These are phyloP conservation scores for Hermaeophaga mercurialis DNA, from an alignment of 2,888 invertebrate species.

Conservation along the genomic window DNA sequence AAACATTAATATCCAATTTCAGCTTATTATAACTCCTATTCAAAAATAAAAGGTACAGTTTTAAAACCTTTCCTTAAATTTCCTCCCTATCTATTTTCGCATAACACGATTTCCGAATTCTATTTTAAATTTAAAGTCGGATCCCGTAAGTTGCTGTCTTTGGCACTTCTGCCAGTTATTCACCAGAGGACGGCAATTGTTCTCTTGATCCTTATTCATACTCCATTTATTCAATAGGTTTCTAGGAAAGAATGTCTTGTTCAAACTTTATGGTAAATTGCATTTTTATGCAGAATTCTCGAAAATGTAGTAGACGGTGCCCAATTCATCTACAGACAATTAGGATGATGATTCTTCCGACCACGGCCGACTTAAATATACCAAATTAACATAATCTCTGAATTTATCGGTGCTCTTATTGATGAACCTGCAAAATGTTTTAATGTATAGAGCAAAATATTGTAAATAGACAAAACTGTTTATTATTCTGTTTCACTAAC, in stretches of 20 bases:
- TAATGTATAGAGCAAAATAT: too few relatives aligned
- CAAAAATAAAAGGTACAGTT: too few relatives aligned
- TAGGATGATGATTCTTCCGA: slow-evolving; percentile 13
- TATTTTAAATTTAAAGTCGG: slow-evolving; percentile 18
- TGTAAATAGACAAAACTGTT: too few relatives aligned
- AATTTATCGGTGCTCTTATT: slow-evolving; percentile 9
- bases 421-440: too few relatives aligned
- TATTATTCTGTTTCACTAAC: too few relatives aligned
- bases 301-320: slow-evolving; percentile 12
- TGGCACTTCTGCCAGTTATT: slow-evolving; percentile 22
- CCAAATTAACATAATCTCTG: slow-evolving; percentile 1
- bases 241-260: slow-evolving; percentile 15
- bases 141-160: slow-evolving; percentile 20
- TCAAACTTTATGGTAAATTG: slow-evolving; percentile 28
- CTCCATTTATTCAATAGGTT: slow-evolving; percentile 17
- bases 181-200: slow-evolving; percentile 18
- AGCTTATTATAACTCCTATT: too few relatives aligned
- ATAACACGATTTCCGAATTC: slow-evolving; percentile 7
- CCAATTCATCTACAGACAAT: slow-evolving; percentile 11
- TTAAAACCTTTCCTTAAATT: too few relatives aligned
- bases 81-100: too few relatives aligned
- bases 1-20: too few relatives aligned
- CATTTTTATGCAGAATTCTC: slow-evolving; percentile 27
- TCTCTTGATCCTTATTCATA: slow-evolving; percentile 27
- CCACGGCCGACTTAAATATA: not conserved